A percentile compares a stretch with the other conserved stretches of the same genome.
phyloP scores from a whole-genome alignment of 2,113 vertebrate species.

The Hippocampus mohnikei region DNA sequence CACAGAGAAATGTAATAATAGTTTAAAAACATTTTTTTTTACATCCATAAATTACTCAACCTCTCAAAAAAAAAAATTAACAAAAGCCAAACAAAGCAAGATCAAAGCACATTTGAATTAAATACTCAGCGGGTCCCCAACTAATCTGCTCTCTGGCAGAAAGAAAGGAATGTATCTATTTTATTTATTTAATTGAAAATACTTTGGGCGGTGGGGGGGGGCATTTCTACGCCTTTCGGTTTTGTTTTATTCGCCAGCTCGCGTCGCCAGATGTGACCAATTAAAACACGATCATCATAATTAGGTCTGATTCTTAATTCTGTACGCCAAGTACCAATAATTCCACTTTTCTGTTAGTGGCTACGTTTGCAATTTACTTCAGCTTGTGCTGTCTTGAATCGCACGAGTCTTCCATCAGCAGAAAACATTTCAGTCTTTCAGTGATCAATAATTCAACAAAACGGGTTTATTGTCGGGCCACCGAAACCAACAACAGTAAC shows the following conservation, averaged over 20 bases:
- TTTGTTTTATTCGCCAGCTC: slow-evolving; percentile 29
- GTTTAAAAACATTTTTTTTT: too few species aligned
- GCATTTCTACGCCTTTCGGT: slow-evolving; percentile 12
- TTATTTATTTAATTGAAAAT: too few species aligned
- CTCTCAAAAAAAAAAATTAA: too few species aligned
- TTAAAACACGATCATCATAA: neutral
- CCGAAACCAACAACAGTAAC: neutral
- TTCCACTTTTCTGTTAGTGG: neutral
- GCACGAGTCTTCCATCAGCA: slow-evolving; percentile 12
- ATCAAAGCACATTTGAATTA: too few species aligned
- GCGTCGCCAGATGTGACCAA: neutral
- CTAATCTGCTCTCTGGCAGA: too few species aligned
- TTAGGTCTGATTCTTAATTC: neutral
- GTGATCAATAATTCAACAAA: slow-evolving; percentile 43
- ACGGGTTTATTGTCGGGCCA: slow-evolving; percentile 23
- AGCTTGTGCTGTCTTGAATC: neutral
- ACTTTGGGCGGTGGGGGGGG: neutral
- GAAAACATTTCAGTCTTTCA: slow-evolving; percentile 15
- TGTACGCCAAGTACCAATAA: slow-evolving; percentile 1
- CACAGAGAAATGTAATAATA: too few species aligned
- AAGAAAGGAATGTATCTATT: too few species aligned
- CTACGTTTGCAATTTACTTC: slow-evolving; percentile 10
- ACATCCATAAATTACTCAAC: too few species aligned
- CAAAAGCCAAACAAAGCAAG: neutral
- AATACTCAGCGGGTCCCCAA: too few species aligned